phyloP scores from a whole-genome alignment of 2,113 vertebrate genomes.

The Tapirus terrestris region DNA sequence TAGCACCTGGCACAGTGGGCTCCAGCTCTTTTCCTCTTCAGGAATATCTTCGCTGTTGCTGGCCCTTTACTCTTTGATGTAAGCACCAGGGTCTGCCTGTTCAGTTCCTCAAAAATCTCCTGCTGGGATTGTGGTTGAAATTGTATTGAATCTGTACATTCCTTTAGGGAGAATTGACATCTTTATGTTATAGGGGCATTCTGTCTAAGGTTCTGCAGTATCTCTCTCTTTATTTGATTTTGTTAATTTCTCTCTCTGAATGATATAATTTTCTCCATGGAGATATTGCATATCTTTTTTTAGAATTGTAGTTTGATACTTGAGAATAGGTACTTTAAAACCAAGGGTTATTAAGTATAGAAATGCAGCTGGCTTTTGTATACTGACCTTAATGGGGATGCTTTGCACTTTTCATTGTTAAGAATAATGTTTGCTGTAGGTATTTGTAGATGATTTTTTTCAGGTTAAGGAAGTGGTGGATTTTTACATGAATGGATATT shows the following conservation, averaged over 20 bases:
- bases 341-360: neutral
- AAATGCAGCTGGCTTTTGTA: neutral
- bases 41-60: neutral
- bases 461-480: neutral
- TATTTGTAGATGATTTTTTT: neutral
- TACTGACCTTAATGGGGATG: neutral
- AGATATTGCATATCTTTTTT: neutral
- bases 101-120: neutral
- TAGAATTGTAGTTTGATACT: neutral
- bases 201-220: neutral
- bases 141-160: neutral
- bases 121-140: neutral
- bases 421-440: neutral
- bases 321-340: neutral
- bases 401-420: neutral
- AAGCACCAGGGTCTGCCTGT: no score
- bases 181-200: neutral
- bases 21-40: neutral
- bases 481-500: neutral
- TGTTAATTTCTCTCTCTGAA: neutral
- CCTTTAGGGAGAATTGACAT: neutral
- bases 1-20: no score
- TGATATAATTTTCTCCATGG: neutral
- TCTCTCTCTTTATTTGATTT: neutral
- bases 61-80: neutral